These are phyloP conservation scores for Lingula anatina DNA, from an alignment of 2,888 invertebrate species.

Conservation along the genomic window DNA sequence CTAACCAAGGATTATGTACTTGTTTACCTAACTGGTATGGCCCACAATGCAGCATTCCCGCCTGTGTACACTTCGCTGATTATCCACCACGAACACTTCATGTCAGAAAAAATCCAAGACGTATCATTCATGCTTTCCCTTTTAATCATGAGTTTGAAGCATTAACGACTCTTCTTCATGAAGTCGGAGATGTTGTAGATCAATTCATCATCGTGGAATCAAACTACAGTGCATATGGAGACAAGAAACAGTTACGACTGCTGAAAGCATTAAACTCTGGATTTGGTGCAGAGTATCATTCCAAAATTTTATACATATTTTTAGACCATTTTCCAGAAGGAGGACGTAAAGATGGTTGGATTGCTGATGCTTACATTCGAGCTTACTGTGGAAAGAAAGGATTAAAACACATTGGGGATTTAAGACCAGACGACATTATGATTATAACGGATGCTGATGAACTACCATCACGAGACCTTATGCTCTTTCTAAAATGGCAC, in stretches of 20 bases:
- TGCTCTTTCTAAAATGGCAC: conserved; percentile 65
- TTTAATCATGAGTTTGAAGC: conserved; percentile 16
- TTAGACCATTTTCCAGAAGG: conserved; percentile 25
- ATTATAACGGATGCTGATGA: conserved; percentile 59
- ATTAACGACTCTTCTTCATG: conserved; percentile 57
- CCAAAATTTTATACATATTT: conserved; percentile 58
- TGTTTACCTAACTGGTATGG: conserved; percentile 14
- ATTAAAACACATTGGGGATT: conserved; percentile 11
- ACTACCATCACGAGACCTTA: conserved; percentile 61
- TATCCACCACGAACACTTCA: neutral
- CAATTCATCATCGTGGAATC: conserved; percentile 60
- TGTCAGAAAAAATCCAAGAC: conserved; percentile 6
- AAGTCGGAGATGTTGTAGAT: conserved; percentile 62
- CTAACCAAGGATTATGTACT: neutral
- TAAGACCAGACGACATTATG: conserved; percentile 46
- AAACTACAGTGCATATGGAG: conserved; percentile 40
- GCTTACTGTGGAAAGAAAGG: conserved; percentile 10
- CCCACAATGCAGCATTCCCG: conserved; percentile 12
- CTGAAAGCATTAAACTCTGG: conserved; percentile 55
- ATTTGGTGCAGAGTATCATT: conserved; percentile 55
- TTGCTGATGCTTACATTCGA: conserved; percentile 23
- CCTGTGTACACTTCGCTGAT: conserved; percentile 5
- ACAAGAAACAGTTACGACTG: conserved; percentile 46
- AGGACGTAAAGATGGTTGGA: conserved; percentile 23
- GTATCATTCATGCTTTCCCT: conserved; percentile 13